phyloP scores from a whole-genome alignment of 1,140 invertebrate species.

The Homalodisca vitripennis region DNA sequence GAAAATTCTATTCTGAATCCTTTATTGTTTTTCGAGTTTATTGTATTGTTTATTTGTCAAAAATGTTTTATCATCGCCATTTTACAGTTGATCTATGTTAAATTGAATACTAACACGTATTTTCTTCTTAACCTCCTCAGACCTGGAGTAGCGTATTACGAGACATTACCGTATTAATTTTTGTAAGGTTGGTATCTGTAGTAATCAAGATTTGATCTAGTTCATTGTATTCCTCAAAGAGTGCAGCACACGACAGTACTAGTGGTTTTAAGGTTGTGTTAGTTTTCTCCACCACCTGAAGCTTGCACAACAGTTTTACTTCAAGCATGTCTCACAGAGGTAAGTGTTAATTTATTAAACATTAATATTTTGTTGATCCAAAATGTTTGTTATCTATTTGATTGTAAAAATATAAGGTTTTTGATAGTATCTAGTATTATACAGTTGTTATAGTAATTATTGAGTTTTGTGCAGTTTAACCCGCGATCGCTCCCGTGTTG shows the following conservation, averaged over 20 bases:
- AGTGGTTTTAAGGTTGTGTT: background rate
- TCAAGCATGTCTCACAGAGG: background rate
- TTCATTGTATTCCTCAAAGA: background rate
- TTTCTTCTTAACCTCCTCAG: conserved; percentile 24
- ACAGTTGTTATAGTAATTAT: no score
- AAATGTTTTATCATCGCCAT: no score
- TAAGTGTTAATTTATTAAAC: background rate
- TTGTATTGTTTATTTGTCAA: no score
- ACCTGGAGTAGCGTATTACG: conserved; percentile 11
- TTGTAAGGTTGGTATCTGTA: background rate
- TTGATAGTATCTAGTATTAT: background rate
- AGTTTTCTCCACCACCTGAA: background rate
- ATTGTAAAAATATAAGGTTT: background rate
- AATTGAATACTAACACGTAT: no score
- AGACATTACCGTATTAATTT: conserved; percentile 19
- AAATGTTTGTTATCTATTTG: background rate
- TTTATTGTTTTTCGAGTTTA: no score
- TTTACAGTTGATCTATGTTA: no score
- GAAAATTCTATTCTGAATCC: no score
- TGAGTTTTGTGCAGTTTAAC: no score
- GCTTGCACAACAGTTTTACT: background rate
- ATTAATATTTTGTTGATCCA: background rate
- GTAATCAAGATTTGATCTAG: background rate
- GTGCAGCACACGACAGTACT: background rate
- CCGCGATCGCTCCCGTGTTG: no score